Conservation (phyloP, 2,113 vertebrate species). For the Semnornis frantzii region DNA sequence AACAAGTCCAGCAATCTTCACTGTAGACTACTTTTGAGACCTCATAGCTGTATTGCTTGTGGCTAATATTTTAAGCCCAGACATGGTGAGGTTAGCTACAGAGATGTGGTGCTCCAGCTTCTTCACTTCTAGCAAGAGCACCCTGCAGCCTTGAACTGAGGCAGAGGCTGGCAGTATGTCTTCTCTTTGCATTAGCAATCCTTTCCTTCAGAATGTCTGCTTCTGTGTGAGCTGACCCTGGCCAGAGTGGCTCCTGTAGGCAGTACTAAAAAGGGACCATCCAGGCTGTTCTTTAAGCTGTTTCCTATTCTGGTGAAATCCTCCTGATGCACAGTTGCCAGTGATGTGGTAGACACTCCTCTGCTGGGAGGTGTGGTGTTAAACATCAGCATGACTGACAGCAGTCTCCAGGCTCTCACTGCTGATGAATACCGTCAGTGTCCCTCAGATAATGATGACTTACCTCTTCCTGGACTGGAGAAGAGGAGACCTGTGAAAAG, state of each 20-base stretch:
- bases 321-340: accelerated
- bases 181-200: neutral
- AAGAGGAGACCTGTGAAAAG: conserved; percentile 57
- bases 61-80: neutral
- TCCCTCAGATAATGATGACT: neutral
- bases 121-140: neutral
- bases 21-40: neutral
- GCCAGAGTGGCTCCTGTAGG: neutral
- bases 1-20: neutral
- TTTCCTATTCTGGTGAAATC: neutral
- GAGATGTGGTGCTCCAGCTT: neutral
- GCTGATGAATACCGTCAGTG: neutral
- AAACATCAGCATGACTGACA: neutral
- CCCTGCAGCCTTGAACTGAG: neutral
- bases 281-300: neutral
- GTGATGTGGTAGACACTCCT: neutral
- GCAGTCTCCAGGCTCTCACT: neutral
- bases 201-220: neutral
- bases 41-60: neutral
- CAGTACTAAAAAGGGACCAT: neutral
- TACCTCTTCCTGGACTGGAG: conserved; percentile 26
- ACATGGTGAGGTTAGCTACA: neutral
- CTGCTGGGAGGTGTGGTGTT: neutral
- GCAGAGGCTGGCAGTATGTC: neutral
- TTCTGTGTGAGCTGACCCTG: neutral